These are phyloP conservation scores for Chamaetylas fuelleborni DNA, from an alignment of 2,113 vertebrate species.

Conservation along the genomic window DNA sequence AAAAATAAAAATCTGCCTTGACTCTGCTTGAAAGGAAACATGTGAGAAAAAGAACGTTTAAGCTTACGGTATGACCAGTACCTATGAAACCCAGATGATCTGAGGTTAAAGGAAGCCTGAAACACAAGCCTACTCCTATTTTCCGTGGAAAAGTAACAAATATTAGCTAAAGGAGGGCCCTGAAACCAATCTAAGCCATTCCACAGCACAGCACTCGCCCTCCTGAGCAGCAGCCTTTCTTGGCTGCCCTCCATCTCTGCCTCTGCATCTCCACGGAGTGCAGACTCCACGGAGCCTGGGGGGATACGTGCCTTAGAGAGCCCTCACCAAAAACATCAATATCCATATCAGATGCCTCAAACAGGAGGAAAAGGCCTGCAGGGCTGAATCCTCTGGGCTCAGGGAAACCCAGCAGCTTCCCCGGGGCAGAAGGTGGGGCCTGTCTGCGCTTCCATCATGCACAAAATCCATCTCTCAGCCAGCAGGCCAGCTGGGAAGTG, in stretches of 20 bases:
- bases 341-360: conserved; percentile 70
- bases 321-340: conserved; percentile 59
- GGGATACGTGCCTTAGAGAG: conserved; percentile 57
- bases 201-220: conserved; percentile 45
- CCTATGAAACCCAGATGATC: conserved; percentile 56
- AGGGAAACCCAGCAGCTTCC: conserved; percentile 30
- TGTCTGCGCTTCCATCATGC: neutral
- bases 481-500: neutral
- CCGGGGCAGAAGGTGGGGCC: conserved; percentile 17
- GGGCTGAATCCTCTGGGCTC: conserved; percentile 23
- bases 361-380: conserved; percentile 26
- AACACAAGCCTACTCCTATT: conserved; percentile 30
- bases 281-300: conserved; percentile 77
- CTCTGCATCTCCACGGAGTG: conserved; percentile 58
- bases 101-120: conserved; percentile 29
- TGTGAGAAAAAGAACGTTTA: conserved; percentile 12
- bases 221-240: conserved; percentile 62
- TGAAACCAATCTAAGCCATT: conserved; percentile 69
- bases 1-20: conserved; percentile 68
- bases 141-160: conserved; percentile 40
- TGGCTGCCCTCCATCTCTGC: conserved; percentile 76
- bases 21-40: conserved; percentile 33
- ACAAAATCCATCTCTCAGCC: neutral
- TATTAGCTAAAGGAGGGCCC: conserved; percentile 52
- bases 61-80: neutral